Conservation (phyloP, 2,113 vertebrate species). For the Aleadryas rufinucha region DNA sequence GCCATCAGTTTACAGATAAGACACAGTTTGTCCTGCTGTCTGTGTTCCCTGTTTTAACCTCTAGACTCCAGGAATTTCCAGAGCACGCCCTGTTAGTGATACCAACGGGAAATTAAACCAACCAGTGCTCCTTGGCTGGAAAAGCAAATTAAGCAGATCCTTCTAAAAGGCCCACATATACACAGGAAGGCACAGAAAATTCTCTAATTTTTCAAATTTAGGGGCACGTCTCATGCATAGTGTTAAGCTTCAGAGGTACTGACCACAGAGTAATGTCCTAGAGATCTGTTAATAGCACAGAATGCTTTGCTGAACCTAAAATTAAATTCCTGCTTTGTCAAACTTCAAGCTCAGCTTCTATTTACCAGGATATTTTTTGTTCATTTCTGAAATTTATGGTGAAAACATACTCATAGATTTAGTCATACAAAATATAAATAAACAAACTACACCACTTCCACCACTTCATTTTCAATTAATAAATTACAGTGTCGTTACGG, state of each 20-base stretch:
- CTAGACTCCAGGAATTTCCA: background rate
- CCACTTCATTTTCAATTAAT: background rate
- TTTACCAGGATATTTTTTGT: background rate
- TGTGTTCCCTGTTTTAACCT: background rate
- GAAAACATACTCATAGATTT: background rate
- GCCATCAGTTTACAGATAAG: background rate
- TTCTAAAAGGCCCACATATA: background rate
- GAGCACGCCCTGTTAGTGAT: background rate
- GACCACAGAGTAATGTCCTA: background rate
- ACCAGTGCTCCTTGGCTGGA: background rate
- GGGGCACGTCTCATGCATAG: background rate
- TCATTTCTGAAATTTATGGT: background rate
- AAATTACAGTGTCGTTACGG: fast-evolving
- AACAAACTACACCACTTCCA: background rate
- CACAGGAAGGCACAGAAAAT: background rate
- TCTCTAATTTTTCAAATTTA: background rate
- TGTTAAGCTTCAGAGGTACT: background rate
- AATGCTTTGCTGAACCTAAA: background rate
- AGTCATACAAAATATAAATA: background rate
- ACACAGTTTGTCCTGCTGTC: background rate
- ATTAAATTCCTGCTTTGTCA: background rate
- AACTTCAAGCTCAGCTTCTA: background rate
- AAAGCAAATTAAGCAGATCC: background rate
- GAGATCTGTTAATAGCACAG: background rate
- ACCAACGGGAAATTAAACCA: background rate